phyloP scores from a whole-genome alignment of 2,797 vertebrate species.

The Crocodylus rhombifer region DNA sequence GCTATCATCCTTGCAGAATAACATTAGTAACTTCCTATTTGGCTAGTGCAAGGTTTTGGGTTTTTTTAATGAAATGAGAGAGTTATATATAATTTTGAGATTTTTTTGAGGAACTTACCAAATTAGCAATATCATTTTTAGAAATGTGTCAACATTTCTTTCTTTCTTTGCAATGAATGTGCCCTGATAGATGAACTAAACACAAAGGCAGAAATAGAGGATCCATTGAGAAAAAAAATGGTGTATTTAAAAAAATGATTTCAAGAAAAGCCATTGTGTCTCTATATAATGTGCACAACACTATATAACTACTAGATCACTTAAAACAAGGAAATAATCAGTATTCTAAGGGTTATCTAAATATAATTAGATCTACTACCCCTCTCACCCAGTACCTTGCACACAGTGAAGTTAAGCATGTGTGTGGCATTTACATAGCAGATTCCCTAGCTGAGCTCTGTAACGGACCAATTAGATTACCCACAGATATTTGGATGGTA shows the following conservation, averaged over 20 bases:
- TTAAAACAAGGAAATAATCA: too few species aligned
- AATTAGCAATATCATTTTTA: too few species aligned
- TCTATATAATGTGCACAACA: not conserved
- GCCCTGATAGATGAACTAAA: accelerated
- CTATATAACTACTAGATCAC: not conserved
- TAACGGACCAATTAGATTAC: not conserved
- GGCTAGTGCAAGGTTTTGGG: not conserved
- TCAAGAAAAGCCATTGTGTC: not conserved
- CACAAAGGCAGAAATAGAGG: conserved; percentile 18
- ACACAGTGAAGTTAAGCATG: not conserved
- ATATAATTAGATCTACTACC: too few species aligned
- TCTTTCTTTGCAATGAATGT: too few species aligned
- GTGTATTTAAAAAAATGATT: not conserved
- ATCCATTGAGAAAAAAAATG: not conserved
- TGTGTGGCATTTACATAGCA: not conserved
- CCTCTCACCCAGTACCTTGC: not conserved
- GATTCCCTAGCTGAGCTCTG: not conserved
- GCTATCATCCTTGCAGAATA: conserved; percentile 5
- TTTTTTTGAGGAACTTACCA: too few species aligned
- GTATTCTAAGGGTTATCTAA: too few species aligned
- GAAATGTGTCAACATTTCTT: too few species aligned
- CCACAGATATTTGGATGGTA: not conserved
- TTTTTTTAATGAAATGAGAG: too few species aligned
- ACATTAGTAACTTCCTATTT: conserved; percentile 37
- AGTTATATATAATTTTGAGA: conserved; percentile 39